Conservation (phyloP, 2,888 invertebrate species). For the Timema cristinae region DNA sequence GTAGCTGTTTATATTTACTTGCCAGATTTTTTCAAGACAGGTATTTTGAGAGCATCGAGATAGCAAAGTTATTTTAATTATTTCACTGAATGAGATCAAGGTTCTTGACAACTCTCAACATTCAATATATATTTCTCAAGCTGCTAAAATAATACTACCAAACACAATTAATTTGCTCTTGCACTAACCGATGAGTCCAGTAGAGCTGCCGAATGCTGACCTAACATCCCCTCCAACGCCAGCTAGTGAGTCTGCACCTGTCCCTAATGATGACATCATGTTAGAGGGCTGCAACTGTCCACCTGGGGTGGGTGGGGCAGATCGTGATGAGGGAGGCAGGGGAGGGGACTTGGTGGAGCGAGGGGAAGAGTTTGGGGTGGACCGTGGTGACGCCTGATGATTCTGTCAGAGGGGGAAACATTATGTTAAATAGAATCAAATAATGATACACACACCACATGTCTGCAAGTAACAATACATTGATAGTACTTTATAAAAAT, state of each 20-base stretch:
- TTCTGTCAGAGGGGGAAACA: constrained; percentile 52
- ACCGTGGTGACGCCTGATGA: constrained; percentile 79
- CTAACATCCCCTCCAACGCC: constrained; percentile 58
- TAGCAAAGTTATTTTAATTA: too few relatives aligned
- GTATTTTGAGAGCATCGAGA: too few relatives aligned
- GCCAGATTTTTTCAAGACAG: too few relatives aligned
- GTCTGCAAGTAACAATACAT: not conserved
- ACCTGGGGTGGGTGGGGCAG: constrained; percentile 51
- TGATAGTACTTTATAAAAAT: too few relatives aligned
- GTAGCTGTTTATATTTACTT: too few relatives aligned
- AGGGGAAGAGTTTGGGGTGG: constrained; percentile 83
- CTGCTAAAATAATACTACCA: too few relatives aligned
- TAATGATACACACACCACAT: not conserved
- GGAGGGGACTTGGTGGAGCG: constrained; percentile 83
- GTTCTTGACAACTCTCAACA: too few relatives aligned
- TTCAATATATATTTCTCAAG: too few relatives aligned
- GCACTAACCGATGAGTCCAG: constrained; percentile 24
- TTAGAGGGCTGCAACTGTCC: constrained; percentile 42
- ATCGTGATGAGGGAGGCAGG: constrained; percentile 49
- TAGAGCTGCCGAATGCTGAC: constrained; percentile 40
- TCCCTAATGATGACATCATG: constrained; percentile 30
- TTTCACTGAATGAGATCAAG: too few relatives aligned
- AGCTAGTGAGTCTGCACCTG: constrained; percentile 49
- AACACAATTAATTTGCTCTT: too few relatives aligned
- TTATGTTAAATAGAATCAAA: not conserved